Conservation (phyloP, 2,797 vertebrate species). For the Corythornis leucogaster region DNA sequence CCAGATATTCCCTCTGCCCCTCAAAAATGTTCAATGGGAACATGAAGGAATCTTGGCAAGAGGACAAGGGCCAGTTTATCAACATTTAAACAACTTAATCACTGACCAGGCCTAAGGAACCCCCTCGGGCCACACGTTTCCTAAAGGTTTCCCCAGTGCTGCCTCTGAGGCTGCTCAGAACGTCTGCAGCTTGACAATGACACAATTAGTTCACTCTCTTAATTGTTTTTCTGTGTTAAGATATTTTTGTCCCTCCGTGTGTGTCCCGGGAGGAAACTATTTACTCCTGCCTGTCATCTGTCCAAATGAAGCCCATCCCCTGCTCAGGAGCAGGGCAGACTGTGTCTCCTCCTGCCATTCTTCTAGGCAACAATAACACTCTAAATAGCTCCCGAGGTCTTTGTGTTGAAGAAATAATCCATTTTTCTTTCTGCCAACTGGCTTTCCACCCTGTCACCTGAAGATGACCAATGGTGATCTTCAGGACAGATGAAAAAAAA, state of each 20-base stretch:
- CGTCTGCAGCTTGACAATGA: background rate
- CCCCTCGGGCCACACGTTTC: background rate
- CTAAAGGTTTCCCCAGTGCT: background rate
- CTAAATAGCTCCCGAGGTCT: background rate
- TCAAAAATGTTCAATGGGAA: background rate
- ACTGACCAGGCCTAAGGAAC: background rate
- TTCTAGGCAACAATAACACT: background rate
- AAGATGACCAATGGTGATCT: background rate
- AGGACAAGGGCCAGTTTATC: background rate
- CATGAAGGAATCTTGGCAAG: background rate
- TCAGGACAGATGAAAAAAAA: background rate
- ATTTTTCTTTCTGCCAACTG: background rate
- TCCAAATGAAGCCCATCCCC: background rate
- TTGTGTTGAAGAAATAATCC: background rate
- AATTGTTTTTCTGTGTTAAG: background rate
- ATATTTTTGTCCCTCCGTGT: background rate
- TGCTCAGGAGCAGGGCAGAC: background rate
- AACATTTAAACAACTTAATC: background rate
- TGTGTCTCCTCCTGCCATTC: background rate
- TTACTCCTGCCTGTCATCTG: background rate
- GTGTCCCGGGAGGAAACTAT: background rate
- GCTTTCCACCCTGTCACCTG: fast-evolving
- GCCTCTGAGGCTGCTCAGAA: background rate
- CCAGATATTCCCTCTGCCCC: background rate
- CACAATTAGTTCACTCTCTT: background rate